phyloP scores from a whole-genome alignment of 1,140 invertebrate species.

The Elymnias hypermnestra region DNA sequence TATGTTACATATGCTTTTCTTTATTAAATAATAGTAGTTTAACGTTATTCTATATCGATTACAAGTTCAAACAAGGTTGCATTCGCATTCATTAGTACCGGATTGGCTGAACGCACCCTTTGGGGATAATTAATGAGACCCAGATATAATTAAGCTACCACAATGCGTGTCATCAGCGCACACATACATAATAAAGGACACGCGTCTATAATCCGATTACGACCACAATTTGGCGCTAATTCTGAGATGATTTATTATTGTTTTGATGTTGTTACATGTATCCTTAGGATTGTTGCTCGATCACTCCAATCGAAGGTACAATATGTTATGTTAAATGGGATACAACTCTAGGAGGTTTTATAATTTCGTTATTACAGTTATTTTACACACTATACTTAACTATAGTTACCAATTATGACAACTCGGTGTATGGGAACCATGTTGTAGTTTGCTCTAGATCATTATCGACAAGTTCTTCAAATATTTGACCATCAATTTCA shows the following conservation, averaged over 20 bases:
- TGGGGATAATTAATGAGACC: conserved; percentile 58
- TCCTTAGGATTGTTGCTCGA: no score
- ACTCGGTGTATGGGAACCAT: no score
- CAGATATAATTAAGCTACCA: conserved; percentile 59
- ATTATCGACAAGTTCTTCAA: no score
- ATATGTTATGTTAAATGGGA: background rate
- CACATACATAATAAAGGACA: conserved; percentile 14
- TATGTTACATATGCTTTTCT: no score
- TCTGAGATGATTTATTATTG: conserved; percentile 25
- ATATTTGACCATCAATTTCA: no score
- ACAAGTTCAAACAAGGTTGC: conserved; percentile 15
- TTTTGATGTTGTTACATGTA: conserved; percentile 17
- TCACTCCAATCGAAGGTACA: no score
- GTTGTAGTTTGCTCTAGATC: no score
- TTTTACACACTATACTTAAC: no score
- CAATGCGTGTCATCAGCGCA: conserved; percentile 55
- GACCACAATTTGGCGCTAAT: conserved; percentile 35
- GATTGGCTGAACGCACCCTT: conserved; percentile 30
- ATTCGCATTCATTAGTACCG: conserved; percentile 31
- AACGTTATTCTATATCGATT: conserved; percentile 7
- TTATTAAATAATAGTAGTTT: no score
- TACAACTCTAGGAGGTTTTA: no score
- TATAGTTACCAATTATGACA: no score
- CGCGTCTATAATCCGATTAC: conserved; percentile 32
- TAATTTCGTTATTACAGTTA: no score